Evolutionary conservation across 2,888 invertebrate species (phyloP), one percentile per base, ranked within the genome.

Genomic region (Altica lythri): DNA sequence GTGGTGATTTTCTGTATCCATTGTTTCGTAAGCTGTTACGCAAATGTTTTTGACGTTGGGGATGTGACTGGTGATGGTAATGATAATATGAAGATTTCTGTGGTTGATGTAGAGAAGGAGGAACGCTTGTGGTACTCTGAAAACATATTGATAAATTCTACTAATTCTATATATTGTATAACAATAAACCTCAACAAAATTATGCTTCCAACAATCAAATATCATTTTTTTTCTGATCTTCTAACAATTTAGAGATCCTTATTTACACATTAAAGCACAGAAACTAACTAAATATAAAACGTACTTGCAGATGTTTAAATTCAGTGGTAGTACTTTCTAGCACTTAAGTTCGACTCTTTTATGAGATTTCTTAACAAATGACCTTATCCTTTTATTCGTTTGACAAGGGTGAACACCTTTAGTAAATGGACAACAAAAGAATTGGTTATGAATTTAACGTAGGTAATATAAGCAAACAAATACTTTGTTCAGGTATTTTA

Each of bases 351-450:
- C n/a, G 43, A 37, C 16, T 43, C 43, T 35, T 50, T 50, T 46
- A 34, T 40, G 19, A 45, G 16, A 40, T 29, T 45, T 45, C 12
- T 19, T 18, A 34, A 46, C 16, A n/a, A 46, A 42, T 45, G 54
- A 35, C 46, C 55, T 32, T 43, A 32, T 17, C 34, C 49, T 30
- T 35, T 51, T 49, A 47, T 55, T 29, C 16, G 13, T 2, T 22
- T 51, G 51, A 55, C 51, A 51, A 51, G 55, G 55, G 55, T 55
- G 37, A 51, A 55, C 55, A 51, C 43, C 32, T 51, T 13, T 9
- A 4, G 13, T 45, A 32, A 45, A 32, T 30, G 18, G 18, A 1
- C 32, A 19, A 49, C 48, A 49, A 49, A 27, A 40, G 48, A 40
- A 38, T 17, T 25, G 48, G 38, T 48, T 38, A n/a, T n/a, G n/a